Percentiles rank a stretch among this genome's conserved stretches.
Conservation (phyloP, 2,797 vertebrate genomes). For the Huso huso region DNA sequence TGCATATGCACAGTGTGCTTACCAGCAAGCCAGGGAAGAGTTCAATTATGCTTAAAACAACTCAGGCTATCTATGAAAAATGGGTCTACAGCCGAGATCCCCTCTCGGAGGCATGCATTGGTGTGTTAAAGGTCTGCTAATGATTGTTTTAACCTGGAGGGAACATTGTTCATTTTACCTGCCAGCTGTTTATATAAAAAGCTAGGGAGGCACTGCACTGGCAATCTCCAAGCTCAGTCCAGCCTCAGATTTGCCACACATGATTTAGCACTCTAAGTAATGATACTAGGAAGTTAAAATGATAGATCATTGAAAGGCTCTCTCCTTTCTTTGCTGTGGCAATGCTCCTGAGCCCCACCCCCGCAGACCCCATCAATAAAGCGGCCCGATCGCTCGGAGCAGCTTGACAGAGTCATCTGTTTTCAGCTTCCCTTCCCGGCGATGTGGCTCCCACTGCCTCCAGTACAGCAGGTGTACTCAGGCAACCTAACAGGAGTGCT, state of each 20-base stretch:
- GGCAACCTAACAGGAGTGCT: too few relatives aligned
- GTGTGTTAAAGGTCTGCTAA: slow-evolving; percentile 42
- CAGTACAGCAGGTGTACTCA: slow-evolving; percentile 20
- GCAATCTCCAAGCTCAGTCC: slow-evolving; percentile 40
- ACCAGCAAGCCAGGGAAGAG: slow-evolving; percentile 31
- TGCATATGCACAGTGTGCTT: slow-evolving; percentile 25
- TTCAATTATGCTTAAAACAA: slow-evolving; percentile 43
- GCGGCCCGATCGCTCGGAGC: slow-evolving; percentile 13
- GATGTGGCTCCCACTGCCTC: too few relatives aligned
- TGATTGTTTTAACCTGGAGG: slow-evolving; percentile 62
- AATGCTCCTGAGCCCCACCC: slow-evolving; percentile 29
- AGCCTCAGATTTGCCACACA: slow-evolving; percentile 40
- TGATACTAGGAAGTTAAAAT: slow-evolving; percentile 41
- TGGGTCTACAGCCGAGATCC: slow-evolving; percentile 33
- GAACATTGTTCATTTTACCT: slow-evolving; percentile 54
- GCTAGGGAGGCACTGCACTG: slow-evolving; percentile 27
- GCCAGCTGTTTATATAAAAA: slow-evolving; percentile 41
- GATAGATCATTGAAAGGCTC: slow-evolving; percentile 44
- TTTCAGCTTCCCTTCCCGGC: slow-evolving; percentile 20
- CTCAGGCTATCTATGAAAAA: slow-evolving; percentile 53
- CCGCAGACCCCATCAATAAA: slow-evolving; percentile 21
- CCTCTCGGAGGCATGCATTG: slow-evolving; percentile 14
- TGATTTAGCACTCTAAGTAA: slow-evolving; percentile 32
- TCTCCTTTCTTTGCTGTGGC: slow-evolving; percentile 31
- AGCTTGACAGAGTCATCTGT: slow-evolving; percentile 22